Evolutionary conservation across 30 jellyfish, hydroid and myxozoan genomes (phyloP).

Genomic region (Rhopilema esculentum): DNA sequence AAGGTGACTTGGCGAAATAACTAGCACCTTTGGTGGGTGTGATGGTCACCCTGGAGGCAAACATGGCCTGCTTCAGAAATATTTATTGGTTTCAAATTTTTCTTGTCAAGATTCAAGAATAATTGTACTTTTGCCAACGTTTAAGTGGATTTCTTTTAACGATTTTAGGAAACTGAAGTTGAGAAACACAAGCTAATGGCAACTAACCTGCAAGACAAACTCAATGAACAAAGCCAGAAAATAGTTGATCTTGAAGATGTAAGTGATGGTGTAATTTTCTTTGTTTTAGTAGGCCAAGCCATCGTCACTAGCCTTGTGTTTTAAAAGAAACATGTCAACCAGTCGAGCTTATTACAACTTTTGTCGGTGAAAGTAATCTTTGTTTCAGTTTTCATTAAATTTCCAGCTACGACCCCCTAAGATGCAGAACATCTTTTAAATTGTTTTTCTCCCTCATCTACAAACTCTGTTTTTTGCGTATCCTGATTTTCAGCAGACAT

Average conservation of each 20-base stretch:
- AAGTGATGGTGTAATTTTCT: not conserved
- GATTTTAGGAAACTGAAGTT: slow-evolving; percentile 44
- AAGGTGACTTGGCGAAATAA: too few relatives aligned
- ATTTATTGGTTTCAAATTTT: too few relatives aligned
- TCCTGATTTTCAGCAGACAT: too few relatives aligned
- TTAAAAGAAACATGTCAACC: not conserved
- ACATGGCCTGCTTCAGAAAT: too few relatives aligned
- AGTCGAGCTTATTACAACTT: not conserved
- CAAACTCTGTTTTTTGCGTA: too few relatives aligned
- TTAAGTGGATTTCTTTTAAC: not conserved
- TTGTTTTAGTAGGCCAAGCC: not conserved
- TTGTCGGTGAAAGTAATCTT: too few relatives aligned
- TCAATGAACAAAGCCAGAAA: slow-evolving; percentile 43
- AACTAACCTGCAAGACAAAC: slow-evolving; percentile 32
- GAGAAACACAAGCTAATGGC: slow-evolving; percentile 24
- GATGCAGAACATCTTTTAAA: too few relatives aligned
- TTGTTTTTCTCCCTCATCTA: too few relatives aligned
- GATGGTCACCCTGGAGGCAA: too few relatives aligned
- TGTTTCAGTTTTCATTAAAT: too few relatives aligned
- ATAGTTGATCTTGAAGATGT: slow-evolving; percentile 49
- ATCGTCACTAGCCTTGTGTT: not conserved
- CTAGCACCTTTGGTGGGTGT: not conserved
- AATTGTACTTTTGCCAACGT: not conserved
- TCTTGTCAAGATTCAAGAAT: too few relatives aligned
- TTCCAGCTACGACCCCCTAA: too few relatives aligned